Evolutionary conservation across 2,797 vertebrate species (phyloP), one percentile per base, ranked within the genome.

Genomic region (Petrocephalus schoutedeni): DNA sequence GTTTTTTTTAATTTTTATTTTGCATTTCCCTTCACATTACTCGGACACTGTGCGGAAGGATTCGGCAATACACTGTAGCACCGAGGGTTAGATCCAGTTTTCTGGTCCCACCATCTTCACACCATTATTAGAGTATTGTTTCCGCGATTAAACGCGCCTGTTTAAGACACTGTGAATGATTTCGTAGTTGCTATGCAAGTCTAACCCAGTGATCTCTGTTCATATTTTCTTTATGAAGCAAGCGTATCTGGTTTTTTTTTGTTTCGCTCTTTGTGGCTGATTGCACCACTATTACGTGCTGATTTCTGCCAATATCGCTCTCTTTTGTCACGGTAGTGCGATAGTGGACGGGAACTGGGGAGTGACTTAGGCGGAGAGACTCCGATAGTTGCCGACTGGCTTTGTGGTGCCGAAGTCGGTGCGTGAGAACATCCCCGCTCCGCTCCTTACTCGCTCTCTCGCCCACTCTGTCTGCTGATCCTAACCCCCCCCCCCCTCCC

Each of bases 401-500:
- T 83, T 83, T 83, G 77, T 83, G 41, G 19, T 12, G 45, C 14
- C 49, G 54, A 80, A 71, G 32, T 49, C 19, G 41, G 58, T 64
- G 87, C 16, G 82, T 85, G 41, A 83, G 77, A 53, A 51, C 8
- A 45, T 8, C 36, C 53, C 71, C 54, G 41, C 41, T 4, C 3
- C 56, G 12, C 54, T 57, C 74, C 23, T 36, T 23, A 49, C 67
- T 82, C 87, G 32, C 57, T 59, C 74, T 87, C 77, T 54, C 85
- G 28, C 85, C 53, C 85, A 86, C 87, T 84, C 80, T 49, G 77
- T 84, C 57, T 83, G 87, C 58, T 88, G 77, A 57, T 83, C 87
- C 77, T 84, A 53, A 28, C 28, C 28, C 1, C 28, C 28, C 28
- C 28, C 28, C 28, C 28, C n/a, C n/a, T 41, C 41, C 41, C 41